Evolutionary conservation across 2,888 invertebrate genomes (phyloP).

Genomic region (Dorcus hopei): DNA sequence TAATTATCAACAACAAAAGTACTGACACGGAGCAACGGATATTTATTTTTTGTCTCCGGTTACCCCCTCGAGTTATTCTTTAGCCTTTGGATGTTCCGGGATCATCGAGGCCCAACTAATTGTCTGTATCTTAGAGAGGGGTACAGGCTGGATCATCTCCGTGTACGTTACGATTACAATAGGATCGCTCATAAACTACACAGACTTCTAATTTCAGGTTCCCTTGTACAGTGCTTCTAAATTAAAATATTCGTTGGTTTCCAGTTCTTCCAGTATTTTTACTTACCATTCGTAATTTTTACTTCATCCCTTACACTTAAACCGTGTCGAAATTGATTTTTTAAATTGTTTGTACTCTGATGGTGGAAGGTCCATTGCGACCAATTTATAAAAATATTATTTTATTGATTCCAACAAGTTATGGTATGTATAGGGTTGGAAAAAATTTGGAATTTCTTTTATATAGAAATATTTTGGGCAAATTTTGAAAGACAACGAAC

Average conservation of each 20-base stretch:
- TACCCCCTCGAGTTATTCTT: constrained; percentile 14
- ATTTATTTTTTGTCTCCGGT: constrained; percentile 21
- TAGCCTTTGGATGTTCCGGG: background rate
- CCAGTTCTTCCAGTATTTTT: too few species aligned
- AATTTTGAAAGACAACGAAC: too few species aligned
- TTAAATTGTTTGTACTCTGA: too few species aligned
- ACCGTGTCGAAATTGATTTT: too few species aligned
- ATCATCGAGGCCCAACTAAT: constrained; percentile 2
- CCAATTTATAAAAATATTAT: too few species aligned
- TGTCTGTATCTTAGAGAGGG: constrained; percentile 3
- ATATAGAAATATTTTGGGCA: too few species aligned
- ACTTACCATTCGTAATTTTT: too few species aligned
- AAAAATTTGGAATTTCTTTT: too few species aligned
- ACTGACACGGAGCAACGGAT: constrained; percentile 20
- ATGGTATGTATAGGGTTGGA: too few species aligned
- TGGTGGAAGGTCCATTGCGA: too few species aligned
- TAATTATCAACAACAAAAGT: constrained; percentile 24
- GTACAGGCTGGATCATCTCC: background rate
- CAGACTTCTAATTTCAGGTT: background rate
- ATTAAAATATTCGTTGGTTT: background rate
- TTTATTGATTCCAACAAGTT: too few species aligned
- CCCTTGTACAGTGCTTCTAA: background rate
- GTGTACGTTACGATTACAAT: constrained; percentile 1
- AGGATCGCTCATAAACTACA: background rate
- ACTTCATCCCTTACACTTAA: too few species aligned